These are phyloP conservation scores for Micropoecilia bifurca DNA, from an alignment of 2,797 vertebrate genomes.

Conservation along the genomic window DNA sequence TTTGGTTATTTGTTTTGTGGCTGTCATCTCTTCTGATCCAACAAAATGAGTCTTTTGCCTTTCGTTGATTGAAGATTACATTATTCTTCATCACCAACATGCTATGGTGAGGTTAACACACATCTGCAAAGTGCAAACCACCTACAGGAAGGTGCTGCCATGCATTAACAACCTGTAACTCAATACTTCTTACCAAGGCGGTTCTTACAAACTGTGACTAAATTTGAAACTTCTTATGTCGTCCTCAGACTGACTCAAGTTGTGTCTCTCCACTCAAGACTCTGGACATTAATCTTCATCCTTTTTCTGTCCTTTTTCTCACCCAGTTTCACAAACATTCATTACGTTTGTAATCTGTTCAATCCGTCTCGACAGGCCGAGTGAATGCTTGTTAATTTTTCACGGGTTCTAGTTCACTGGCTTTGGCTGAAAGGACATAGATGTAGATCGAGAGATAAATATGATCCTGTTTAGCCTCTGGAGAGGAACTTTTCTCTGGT, in stretches of 20 bases:
- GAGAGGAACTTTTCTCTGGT: neutral
- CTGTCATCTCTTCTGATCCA: neutral
- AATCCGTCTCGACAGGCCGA: neutral
- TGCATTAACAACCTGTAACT: constrained; percentile 26
- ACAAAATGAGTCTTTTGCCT: neutral
- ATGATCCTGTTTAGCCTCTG: neutral
- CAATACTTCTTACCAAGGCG: neutral
- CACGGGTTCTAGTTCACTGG: constrained; percentile 25
- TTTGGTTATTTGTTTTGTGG: too few species aligned
- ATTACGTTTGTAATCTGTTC: constrained; percentile 47
- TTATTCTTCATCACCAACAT: neutral
- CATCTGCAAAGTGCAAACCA: constrained; percentile 33
- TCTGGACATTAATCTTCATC: constrained; percentile 1
- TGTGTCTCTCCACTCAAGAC: constrained; percentile 4
- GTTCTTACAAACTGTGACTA: constrained; percentile 6
- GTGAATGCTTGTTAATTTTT: constrained; percentile 39
- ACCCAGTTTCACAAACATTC: constrained; percentile 12
- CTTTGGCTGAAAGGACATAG: constrained; percentile 1
- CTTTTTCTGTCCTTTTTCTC: neutral
- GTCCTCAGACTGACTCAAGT: constrained; percentile 5
- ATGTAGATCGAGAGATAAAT: constrained; percentile 10
- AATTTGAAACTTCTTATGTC: constrained; percentile 14
- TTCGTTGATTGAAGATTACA: neutral
- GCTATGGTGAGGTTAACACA: neutral
- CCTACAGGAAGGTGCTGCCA: constrained; percentile 22